Conservation (phyloP, 2,888 invertebrate genomes). For the Polylopha cassiicola region DNA sequence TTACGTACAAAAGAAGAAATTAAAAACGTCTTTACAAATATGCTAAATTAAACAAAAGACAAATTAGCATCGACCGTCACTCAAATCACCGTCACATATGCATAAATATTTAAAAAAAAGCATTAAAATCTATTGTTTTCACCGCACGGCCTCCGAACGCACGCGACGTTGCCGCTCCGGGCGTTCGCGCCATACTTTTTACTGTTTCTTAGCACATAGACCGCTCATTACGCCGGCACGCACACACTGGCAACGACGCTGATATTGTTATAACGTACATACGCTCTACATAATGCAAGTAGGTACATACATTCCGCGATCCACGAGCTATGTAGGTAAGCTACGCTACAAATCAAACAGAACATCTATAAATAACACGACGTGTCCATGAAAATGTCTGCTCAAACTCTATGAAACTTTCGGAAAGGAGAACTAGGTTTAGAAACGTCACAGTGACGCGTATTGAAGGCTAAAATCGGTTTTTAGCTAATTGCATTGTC, state of each 20-base stretch:
- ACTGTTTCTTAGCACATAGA: constrained; percentile 78
- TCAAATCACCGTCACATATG: constrained; percentile 26
- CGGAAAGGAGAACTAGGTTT: too few species aligned
- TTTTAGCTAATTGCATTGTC: constrained; percentile 11
- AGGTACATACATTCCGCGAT: constrained; percentile 70
- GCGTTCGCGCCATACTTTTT: constrained; percentile 78
- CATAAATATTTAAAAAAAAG: constrained; percentile 43
- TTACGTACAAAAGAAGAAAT: too few species aligned
- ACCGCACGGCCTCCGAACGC: constrained; percentile 64
- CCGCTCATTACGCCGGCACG: constrained; percentile 66
- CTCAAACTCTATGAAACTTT: constrained; percentile 25
- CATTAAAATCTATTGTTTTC: constrained; percentile 68
- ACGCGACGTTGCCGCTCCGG: constrained; percentile 68
- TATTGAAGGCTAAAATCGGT: constrained; percentile 2
- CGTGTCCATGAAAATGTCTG: constrained; percentile 57
- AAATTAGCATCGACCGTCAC: constrained; percentile 11
- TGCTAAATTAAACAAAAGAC: constrained; percentile 7
- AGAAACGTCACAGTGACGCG: constrained; percentile 19
- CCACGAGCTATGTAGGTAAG: constrained; percentile 67
- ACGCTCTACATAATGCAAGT: constrained; percentile 65
- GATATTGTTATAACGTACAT: constrained; percentile 65
- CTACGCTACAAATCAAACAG: constrained; percentile 70
- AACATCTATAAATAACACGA: constrained; percentile 65
- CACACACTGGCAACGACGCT: constrained; percentile 35
- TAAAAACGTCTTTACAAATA: constrained; percentile 1